These are phyloP conservation scores for Nyctereutes procyonoides DNA, from an alignment of 2,113 vertebrate species.

Conservation along the genomic window DNA sequence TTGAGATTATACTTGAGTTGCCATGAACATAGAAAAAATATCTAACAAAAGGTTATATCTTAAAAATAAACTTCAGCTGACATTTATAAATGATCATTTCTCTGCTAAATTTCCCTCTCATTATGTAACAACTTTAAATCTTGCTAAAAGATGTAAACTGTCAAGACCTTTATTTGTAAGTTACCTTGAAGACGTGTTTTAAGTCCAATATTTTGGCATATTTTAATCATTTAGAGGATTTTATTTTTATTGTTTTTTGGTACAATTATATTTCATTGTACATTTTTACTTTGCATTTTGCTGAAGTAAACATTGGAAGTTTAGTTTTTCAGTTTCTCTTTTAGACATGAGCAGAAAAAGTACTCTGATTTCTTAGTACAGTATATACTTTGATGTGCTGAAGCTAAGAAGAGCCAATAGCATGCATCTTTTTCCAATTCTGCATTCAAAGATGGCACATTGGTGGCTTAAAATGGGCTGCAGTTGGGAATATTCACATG, in stretches of 20 bases:
- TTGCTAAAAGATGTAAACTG: background rate
- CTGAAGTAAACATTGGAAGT: background rate
- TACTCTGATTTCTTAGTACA: background rate
- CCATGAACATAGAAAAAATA: constrained; percentile 9
- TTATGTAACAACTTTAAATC: background rate
- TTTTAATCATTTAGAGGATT: constrained; percentile 1
- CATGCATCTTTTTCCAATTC: background rate
- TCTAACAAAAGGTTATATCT: constrained; percentile 28
- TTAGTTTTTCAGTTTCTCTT: constrained; percentile 1
- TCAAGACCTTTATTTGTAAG: background rate
- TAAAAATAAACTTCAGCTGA: constrained; percentile 45
- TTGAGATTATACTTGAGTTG: constrained; percentile 37
- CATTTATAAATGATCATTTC: constrained; percentile 29
- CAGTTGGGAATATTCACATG: background rate
- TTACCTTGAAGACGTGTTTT: constrained; percentile 21
- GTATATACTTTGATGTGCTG: background rate
- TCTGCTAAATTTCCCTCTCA: background rate
- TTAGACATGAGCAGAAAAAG: background rate
- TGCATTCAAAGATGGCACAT: background rate
- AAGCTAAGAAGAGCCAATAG: background rate
- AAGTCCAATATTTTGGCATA: background rate
- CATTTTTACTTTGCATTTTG: constrained; percentile 16
- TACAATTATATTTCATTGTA: background rate
- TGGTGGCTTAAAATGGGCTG: background rate
- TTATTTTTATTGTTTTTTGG: background rate